These are phyloP conservation scores for Rhinichthys klamathensis DNA, from an alignment of 2,113 vertebrate species.

Conservation along the genomic window DNA sequence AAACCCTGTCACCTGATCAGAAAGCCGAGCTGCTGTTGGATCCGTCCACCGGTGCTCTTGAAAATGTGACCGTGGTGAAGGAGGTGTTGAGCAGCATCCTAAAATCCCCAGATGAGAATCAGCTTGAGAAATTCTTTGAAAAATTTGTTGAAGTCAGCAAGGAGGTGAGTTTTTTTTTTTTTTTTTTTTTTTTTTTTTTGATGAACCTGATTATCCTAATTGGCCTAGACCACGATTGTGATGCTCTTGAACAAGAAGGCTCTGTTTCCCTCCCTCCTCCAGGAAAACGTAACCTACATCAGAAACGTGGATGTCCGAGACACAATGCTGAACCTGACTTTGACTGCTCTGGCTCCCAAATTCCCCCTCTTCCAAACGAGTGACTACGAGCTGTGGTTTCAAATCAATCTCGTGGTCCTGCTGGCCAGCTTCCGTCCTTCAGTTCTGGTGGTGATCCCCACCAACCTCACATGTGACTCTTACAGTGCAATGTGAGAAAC, in stretches of 20 bases:
- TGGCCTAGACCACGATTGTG: background rate
- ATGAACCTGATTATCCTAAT: background rate
- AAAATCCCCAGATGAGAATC: too few relatives aligned
- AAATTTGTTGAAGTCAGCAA: too few relatives aligned
- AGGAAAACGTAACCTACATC: slow-evolving; percentile 44
- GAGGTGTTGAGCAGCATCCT: too few relatives aligned
- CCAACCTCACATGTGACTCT: too few relatives aligned
- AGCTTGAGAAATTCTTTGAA: too few relatives aligned
- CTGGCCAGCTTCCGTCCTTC: slow-evolving; percentile 52
- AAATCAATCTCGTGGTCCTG: slow-evolving; percentile 53
- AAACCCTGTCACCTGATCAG: too few relatives aligned
- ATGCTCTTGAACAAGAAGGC: background rate
- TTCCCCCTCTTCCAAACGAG: slow-evolving; percentile 49
- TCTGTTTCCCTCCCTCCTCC: background rate
- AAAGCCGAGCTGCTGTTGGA: too few relatives aligned
- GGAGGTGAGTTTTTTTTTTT: too few relatives aligned
- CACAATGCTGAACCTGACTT: slow-evolving; percentile 57
- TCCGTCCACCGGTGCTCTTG: too few relatives aligned
- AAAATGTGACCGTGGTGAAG: too few relatives aligned
- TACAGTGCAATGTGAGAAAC: too few relatives aligned
- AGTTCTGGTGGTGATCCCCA: slow-evolving; percentile 53
- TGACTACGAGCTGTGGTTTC: slow-evolving; percentile 62
- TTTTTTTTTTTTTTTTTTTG: too few relatives aligned
- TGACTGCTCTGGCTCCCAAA: slow-evolving; percentile 54
- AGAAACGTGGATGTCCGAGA: background rate